These are phyloP conservation scores for Molanna angustata DNA, from an alignment of 2,888 invertebrate species.

Conservation along the genomic window DNA sequence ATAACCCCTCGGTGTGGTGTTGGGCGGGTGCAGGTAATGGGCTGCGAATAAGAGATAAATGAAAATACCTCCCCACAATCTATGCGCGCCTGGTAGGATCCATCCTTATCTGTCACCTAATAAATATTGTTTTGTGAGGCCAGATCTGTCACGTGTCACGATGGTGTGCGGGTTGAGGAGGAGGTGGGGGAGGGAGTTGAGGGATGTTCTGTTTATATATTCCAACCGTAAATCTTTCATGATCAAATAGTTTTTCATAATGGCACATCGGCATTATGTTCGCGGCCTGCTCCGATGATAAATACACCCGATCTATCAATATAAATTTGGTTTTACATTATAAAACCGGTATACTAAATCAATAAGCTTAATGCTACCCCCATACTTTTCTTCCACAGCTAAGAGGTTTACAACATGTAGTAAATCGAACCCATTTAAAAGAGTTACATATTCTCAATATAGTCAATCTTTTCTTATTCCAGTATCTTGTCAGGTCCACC, in stretches of 20 bases:
- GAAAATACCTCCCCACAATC: constrained; percentile 23
- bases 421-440: no score
- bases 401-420: no score
- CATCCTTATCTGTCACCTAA: constrained; percentile 32
- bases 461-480: no score
- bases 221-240: constrained; percentile 32
- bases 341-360: background rate
- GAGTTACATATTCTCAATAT: no score
- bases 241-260: constrained; percentile 33
- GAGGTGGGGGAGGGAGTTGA: background rate
- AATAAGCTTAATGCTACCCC: no score
- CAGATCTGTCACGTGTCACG: constrained; percentile 32
- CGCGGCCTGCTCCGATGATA: constrained; percentile 9
- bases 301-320: constrained; percentile 19
- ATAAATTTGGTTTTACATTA: background rate
- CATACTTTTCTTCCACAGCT: no score
- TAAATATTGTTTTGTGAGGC: constrained; percentile 33
- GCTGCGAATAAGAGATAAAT: constrained; percentile 34
- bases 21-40: constrained; percentile 31
- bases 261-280: constrained; percentile 14
- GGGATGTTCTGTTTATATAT: constrained; percentile 23
- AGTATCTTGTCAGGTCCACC: no score
- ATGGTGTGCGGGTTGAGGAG: no score
- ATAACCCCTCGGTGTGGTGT: no score
- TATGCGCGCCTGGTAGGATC: constrained; percentile 21